phyloP scores from a whole-genome alignment of 2,888 invertebrate genomes.

The Caenorhabditis macrosperma region DNA sequence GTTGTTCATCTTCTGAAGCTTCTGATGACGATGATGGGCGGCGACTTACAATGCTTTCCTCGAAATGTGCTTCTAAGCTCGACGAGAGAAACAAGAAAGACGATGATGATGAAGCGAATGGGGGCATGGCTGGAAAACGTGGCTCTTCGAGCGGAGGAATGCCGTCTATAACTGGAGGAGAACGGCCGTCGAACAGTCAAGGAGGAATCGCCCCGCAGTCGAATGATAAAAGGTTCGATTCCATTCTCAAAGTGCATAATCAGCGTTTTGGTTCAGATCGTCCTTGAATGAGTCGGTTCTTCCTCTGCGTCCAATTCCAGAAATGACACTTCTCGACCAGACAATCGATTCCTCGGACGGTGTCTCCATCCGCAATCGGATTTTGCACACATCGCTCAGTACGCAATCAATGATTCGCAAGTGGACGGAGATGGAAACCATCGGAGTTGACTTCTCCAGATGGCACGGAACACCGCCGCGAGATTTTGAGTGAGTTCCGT shows the following conservation, averaged over 20 bases:
- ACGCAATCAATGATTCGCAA: slow-evolving; percentile 50
- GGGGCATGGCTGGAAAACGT: slow-evolving; percentile 25
- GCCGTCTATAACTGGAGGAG: background rate
- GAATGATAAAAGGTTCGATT: slow-evolving; percentile 31
- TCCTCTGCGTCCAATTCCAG: slow-evolving; percentile 67
- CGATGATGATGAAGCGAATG: slow-evolving; percentile 57
- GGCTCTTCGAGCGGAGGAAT: slow-evolving; percentile 18
- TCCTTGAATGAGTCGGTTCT: slow-evolving; percentile 34
- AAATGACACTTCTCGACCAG: slow-evolving; percentile 69
- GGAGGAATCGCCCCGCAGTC: slow-evolving; percentile 14
- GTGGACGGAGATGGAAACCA: slow-evolving; percentile 54
- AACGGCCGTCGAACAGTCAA: slow-evolving; percentile 16
- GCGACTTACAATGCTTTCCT: slow-evolving; percentile 68
- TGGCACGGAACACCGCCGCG: slow-evolving; percentile 67
- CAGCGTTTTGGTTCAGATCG: slow-evolving; percentile 14
- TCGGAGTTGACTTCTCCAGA: slow-evolving; percentile 3
- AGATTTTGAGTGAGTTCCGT: slow-evolving; percentile 42
- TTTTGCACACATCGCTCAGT: slow-evolving; percentile 32
- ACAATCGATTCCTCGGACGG: slow-evolving; percentile 42
- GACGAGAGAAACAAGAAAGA: slow-evolving; percentile 51
- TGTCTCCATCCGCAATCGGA: slow-evolving; percentile 37
- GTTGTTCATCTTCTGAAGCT: slow-evolving; percentile 94
- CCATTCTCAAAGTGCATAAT: background rate
- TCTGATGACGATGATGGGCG: slow-evolving; percentile 86
- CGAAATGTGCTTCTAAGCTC: slow-evolving; percentile 51